Conservation (phyloP, 2,888 invertebrate genomes). For the Scaptomyza polygonia region DNA sequence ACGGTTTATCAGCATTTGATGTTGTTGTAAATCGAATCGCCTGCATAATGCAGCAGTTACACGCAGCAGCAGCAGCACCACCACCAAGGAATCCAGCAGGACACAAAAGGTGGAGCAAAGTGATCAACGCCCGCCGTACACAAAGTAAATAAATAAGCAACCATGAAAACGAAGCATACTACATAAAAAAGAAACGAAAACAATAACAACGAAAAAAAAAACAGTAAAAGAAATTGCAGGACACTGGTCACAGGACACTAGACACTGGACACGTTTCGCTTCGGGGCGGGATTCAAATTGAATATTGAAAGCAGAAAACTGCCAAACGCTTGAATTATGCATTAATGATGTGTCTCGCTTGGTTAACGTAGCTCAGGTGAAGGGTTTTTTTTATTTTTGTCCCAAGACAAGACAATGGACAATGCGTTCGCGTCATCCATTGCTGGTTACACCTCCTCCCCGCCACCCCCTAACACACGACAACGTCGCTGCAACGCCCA, state of each 20-base stretch:
- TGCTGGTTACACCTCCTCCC: slow-evolving; percentile 1
- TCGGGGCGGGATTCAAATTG: slow-evolving; percentile 78
- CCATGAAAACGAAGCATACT: slow-evolving; percentile 49
- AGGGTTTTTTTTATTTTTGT: slow-evolving; percentile 19
- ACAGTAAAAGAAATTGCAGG: slow-evolving; percentile 24
- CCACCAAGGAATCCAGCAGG: background rate
- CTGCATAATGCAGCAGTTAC: slow-evolving; percentile 76
- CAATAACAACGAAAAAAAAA: slow-evolving; percentile 6
- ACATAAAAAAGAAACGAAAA: slow-evolving; percentile 10
- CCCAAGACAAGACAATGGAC: slow-evolving; percentile 51
- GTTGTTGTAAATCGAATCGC: slow-evolving; percentile 67
- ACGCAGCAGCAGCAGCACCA: slow-evolving; percentile 2
- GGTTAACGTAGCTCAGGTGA: slow-evolving; percentile 25
- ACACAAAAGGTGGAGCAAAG: slow-evolving; percentile 16
- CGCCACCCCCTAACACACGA: too few species aligned
- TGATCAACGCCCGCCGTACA: slow-evolving; percentile 51
- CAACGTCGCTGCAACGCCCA: slow-evolving; percentile 2
- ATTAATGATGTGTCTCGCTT: slow-evolving; percentile 75
- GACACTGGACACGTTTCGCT: slow-evolving; percentile 50
- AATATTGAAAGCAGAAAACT: slow-evolving; percentile 78
- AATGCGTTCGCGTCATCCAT: slow-evolving; percentile 21
- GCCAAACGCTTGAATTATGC: slow-evolving; percentile 79
- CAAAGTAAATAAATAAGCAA: slow-evolving; percentile 76
- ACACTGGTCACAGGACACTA: slow-evolving; percentile 12
- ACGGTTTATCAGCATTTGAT: slow-evolving; percentile 76